Conservation (phyloP, 2,797 vertebrate species). For the Peromyscus aztecus region DNA sequence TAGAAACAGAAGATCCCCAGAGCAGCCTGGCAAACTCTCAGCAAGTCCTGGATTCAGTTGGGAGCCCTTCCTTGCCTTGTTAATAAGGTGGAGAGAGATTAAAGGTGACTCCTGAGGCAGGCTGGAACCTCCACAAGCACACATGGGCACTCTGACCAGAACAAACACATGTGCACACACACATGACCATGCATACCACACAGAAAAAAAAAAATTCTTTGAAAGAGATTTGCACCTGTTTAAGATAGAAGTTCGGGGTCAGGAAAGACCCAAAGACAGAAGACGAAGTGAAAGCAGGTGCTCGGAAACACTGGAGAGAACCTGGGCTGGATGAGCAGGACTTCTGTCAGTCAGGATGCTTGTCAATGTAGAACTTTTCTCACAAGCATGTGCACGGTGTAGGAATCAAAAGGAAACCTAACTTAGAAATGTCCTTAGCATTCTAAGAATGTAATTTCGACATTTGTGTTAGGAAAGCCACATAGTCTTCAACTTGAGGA, state of each 20-base stretch:
- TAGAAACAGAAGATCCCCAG: not conserved
- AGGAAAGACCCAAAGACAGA: not conserved
- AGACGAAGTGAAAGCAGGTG: not conserved
- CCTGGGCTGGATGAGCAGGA: not conserved
- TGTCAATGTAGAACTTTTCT: constrained; percentile 35
- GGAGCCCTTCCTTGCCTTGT: not conserved
- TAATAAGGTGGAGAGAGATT: too few species aligned
- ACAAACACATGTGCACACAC: not conserved
- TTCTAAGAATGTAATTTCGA: not conserved
- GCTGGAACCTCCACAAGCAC: not conserved
- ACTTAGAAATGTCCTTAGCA: not conserved
- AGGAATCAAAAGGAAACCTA: not conserved
- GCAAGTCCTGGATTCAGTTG: not conserved
- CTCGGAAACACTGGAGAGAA: not conserved
- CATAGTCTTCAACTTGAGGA: not conserved
- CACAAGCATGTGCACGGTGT: not conserved
- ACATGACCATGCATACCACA: not conserved
- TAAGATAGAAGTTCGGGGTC: constrained; percentile 25
- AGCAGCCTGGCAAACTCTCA: not conserved
- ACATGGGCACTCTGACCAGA: not conserved
- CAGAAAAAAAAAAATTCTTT: not conserved
- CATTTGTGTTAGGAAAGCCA: not conserved
- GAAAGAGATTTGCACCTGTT: not conserved
- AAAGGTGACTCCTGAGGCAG: not conserved
- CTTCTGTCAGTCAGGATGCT: not conserved